Evolutionary conservation across 2,797 vertebrate genomes (phyloP).

Genomic region (Acipenser ruthenus): DNA sequence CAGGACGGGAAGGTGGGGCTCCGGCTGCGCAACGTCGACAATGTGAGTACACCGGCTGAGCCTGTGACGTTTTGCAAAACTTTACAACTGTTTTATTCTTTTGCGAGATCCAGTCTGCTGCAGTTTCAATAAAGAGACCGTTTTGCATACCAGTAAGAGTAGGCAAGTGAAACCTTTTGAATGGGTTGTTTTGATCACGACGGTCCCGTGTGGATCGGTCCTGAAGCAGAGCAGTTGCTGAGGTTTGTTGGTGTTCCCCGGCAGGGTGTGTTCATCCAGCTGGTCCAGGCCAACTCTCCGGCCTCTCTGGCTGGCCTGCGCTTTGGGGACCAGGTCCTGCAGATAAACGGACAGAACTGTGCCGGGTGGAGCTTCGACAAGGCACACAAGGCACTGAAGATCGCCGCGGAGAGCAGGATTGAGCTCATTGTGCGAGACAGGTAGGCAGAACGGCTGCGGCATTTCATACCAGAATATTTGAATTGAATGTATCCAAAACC

Average conservation of each 20-base stretch:
- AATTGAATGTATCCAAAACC: too few species aligned
- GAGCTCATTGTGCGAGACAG: constrained; percentile 83
- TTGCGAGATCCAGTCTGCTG: not conserved
- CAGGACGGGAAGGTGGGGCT: constrained; percentile 81
- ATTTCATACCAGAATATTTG: too few species aligned
- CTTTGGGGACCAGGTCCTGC: constrained; percentile 92
- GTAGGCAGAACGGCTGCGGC: constrained; percentile 42
- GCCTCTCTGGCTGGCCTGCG: constrained; percentile 81
- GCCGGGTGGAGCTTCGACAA: constrained; percentile 80
- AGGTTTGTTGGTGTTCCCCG: constrained; percentile 14
- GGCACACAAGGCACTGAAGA: constrained; percentile 78
- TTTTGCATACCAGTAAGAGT: too few species aligned
- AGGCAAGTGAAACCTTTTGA: not conserved
- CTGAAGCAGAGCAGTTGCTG: too few species aligned
- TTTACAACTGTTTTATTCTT: not conserved
- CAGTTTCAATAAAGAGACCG: too few species aligned
- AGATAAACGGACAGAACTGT: constrained; percentile 80
- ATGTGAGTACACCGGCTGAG: constrained; percentile 59
- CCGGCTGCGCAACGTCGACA: constrained; percentile 74
- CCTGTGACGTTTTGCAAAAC: not conserved
- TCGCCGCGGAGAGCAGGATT: constrained; percentile 72
- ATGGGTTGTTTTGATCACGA: too few species aligned
- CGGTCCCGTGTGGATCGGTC: not conserved
- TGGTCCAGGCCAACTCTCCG: constrained; percentile 88
- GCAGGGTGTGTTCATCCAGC: constrained; percentile 89